Conservation (phyloP, 2,888 invertebrate genomes). For the Saturnia pavonia region DNA sequence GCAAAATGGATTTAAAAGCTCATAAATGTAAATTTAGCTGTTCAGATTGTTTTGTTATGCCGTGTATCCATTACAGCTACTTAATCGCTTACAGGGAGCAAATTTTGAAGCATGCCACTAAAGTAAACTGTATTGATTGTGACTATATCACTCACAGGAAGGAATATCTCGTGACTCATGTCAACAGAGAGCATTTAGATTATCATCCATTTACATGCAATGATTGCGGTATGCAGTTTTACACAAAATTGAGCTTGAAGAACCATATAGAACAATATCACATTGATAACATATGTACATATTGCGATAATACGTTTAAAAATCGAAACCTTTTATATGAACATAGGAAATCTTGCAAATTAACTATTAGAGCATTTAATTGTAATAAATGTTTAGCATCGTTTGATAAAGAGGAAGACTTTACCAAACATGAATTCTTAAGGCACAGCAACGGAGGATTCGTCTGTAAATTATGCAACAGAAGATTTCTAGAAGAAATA, state of each 20-base stretch:
- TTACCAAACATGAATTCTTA: slow-evolving; percentile 40
- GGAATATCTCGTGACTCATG: slow-evolving; percentile 52
- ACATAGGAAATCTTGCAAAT: slow-evolving; percentile 45
- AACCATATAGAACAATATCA: slow-evolving; percentile 54
- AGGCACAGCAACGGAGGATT: slow-evolving; percentile 44
- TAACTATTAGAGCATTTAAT: slow-evolving; percentile 33
- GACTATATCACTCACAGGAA: slow-evolving; percentile 53
- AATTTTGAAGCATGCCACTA: slow-evolving; percentile 39
- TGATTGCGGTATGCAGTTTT: slow-evolving; percentile 54
- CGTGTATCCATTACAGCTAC: slow-evolving; percentile 55
- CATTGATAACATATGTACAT: slow-evolving; percentile 46
- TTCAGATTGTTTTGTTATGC: slow-evolving; percentile 47
- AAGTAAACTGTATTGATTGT: slow-evolving; percentile 53
- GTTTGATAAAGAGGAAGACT: slow-evolving; percentile 42
- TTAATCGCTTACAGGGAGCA: slow-evolving; percentile 53
- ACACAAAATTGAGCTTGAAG: slow-evolving; percentile 50
- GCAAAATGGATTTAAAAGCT: slow-evolving; percentile 36
- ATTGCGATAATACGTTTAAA: slow-evolving; percentile 50
- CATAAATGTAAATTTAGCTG: slow-evolving; percentile 57
- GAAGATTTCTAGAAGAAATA: slow-evolving; percentile 41
- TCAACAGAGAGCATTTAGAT: slow-evolving; percentile 56
- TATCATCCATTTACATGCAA: slow-evolving; percentile 56
- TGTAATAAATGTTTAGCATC: slow-evolving; percentile 50
- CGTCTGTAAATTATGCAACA: slow-evolving; percentile 50
- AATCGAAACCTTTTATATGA: slow-evolving; percentile 36